phyloP scores from a whole-genome alignment of 2,113 vertebrate genomes.

The Jacana jacana region DNA sequence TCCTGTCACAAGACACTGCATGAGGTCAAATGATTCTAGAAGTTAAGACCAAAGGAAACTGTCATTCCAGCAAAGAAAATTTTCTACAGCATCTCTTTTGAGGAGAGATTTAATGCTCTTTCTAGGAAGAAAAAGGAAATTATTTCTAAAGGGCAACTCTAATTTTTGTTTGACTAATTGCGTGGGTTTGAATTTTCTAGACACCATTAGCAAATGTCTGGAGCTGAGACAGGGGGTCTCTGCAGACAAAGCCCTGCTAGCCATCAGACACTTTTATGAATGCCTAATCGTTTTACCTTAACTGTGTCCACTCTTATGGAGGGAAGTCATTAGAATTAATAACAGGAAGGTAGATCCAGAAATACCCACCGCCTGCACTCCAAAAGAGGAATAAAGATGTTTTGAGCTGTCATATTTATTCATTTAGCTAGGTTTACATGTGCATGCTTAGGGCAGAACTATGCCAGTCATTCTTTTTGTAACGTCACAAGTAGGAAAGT shows the following conservation, averaged over 20 bases:
- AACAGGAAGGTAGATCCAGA: not conserved
- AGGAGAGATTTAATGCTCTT: not conserved
- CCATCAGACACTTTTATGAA: not conserved
- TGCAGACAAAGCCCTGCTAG: not conserved
- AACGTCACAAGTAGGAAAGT: not conserved
- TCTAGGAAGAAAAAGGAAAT: not conserved
- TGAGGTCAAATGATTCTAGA: not conserved
- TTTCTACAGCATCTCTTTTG: not conserved
- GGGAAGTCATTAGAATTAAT: not conserved
- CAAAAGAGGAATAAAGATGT: not conserved
- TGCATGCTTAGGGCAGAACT: not conserved
- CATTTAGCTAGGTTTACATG: not conserved
- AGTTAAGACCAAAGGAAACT: not conserved
- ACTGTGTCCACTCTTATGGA: not conserved
- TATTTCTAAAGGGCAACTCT: not conserved
- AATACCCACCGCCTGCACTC: not conserved
- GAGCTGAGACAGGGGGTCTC: not conserved
- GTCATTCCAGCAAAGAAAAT: not conserved
- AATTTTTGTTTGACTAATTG: not conserved
- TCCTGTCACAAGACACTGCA: not conserved
- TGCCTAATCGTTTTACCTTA: not conserved
- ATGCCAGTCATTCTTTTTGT: not conserved
- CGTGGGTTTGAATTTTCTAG: not conserved
- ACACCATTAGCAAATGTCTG: not conserved
- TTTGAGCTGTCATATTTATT: not conserved